Base-by-base conservation (phyloP, 2,888 invertebrate genomes). In the Scaptomyza reducta region DNA sequence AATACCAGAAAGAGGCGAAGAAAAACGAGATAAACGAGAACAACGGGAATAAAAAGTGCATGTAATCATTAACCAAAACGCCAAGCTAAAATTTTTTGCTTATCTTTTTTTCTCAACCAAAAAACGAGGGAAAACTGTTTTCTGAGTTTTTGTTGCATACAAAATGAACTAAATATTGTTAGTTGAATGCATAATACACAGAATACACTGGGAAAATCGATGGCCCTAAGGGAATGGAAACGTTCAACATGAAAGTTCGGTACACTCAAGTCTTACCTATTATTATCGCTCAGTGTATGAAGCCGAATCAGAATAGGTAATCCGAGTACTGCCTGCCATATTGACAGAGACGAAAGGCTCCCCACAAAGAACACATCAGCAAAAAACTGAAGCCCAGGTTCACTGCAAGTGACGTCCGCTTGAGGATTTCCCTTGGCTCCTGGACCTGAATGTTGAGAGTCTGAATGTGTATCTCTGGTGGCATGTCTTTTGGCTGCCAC, bases 401-500 rank as follows among this genome's bases (percentile, higher is more conserved):
- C 41, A 29, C 87, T 84, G 85, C 72, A 72, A 78, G 58, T 79
- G 79, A 81, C 79, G 60, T 61, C 29, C 55, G 59, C 68, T 57
- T 47, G 58, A 67, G 73, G 59, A 60, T 50, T 70, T 70, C 63
- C 58, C 50, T 54, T 14, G 38, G 44, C 38, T n/a, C 16, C 31
- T 35, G 59, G 14, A 16, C 13, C 50, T 31, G 38, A 27, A 9
- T 22, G 10, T 18, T 35, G 6, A 1, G 18, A n/a, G n/a, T 14
- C 25, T 16, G 40, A 40, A 22, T 25, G 6, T 40, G 38, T 11
- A 2, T 47, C 11, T 49, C 0, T 14, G 45, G 11, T 45, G 55
- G 65, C 46, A 70, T 63, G 70, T 63, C 88, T 70, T 82, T 82
- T 85, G 66, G 62, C 86, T 70, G 81, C 79, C 86, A 65, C 66